These are phyloP conservation scores for Neodiprion lecontei DNA, from an alignment of 1,140 invertebrate genomes.

Conservation along the genomic window DNA sequence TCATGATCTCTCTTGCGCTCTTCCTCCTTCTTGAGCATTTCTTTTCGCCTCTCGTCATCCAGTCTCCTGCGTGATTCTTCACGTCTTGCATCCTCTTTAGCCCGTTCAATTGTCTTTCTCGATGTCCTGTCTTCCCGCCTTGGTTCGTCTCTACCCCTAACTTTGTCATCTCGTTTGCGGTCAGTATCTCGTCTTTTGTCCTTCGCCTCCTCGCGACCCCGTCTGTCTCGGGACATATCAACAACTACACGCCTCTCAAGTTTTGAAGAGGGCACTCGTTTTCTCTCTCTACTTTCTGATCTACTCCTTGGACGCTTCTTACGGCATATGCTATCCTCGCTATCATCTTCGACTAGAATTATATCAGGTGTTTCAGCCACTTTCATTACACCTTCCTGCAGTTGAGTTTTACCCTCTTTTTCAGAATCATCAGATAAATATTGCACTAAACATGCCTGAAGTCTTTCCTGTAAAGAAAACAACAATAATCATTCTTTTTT, in stretches of 20 bases:
- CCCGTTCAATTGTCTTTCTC: conserved; percentile 40
- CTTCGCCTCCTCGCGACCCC: conserved; percentile 43
- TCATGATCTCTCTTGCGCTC: conserved; percentile 52
- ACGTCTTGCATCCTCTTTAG: conserved; percentile 55
- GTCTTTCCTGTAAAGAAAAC: conserved; percentile 56
- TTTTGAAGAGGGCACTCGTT: conserved; percentile 46
- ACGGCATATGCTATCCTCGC: conserved; percentile 38
- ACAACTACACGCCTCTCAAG: conserved; percentile 53
- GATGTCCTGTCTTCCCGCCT: conserved; percentile 36
- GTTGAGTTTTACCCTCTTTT: conserved; percentile 44
- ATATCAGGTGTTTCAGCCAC: conserved; percentile 49
- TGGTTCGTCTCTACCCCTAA: conserved; percentile 47
- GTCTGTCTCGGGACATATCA: conserved; percentile 55
- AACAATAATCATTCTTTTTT: conserved; percentile 7
- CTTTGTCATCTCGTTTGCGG: conserved; percentile 35
- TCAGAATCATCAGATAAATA: conserved; percentile 58
- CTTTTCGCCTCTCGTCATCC: conserved; percentile 51
- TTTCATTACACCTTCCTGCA: conserved; percentile 31
- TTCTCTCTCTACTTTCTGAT: conserved; percentile 47
- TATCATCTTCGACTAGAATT: conserved; percentile 58
- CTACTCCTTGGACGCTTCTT: conserved; percentile 50
- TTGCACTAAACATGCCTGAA: conserved; percentile 66
- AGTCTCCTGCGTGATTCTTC: conserved; percentile 46
- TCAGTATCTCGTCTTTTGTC: conserved; percentile 50
- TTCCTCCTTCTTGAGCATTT: conserved; percentile 47